Percentiles rank a stretch among this genome's conserved stretches.
phyloP scores from a whole-genome alignment of 2,797 vertebrate genomes.

The Eidolon dupreanum region DNA sequence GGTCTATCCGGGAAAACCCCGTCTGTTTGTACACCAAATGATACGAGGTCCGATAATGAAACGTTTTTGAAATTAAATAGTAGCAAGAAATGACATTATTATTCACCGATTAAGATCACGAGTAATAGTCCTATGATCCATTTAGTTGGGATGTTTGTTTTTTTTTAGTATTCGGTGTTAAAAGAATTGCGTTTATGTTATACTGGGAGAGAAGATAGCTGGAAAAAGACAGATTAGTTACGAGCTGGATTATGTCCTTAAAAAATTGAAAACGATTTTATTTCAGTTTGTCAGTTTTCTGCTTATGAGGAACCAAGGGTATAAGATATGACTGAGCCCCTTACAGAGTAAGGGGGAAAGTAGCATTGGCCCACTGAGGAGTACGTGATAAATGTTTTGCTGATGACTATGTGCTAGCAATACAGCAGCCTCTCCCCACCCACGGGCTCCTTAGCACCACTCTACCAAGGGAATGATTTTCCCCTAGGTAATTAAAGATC shows the following conservation, averaged over 20 bases:
- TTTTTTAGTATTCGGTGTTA: neutral
- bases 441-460: slow-evolving; percentile 84
- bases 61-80: slow-evolving; percentile 37
- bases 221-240: neutral
- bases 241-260: neutral
- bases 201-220: neutral
- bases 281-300: slow-evolving; percentile 79
- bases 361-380: slow-evolving; percentile 91
- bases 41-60: neutral
- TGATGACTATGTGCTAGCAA: slow-evolving; percentile 88
- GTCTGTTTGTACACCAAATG: neutral
- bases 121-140: neutral
- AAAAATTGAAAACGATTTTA: slow-evolving; percentile 14
- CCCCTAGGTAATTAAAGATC: slow-evolving; percentile 85
- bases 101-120: neutral
- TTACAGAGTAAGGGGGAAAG: slow-evolving; percentile 94
- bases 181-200: neutral
- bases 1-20: slow-evolving; percentile 56
- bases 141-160: neutral
- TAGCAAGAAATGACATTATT: neutral
- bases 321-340: slow-evolving; percentile 86
- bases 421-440: slow-evolving; percentile 84
- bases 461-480: slow-evolving; percentile 82
- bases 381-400: slow-evolving; percentile 95
- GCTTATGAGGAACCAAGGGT: slow-evolving; percentile 62